Evolutionary conservation across 1,140 invertebrate genomes (phyloP), one percentile per base, ranked within the genome.

Genomic region (Tetragnatha versicolor): DNA sequence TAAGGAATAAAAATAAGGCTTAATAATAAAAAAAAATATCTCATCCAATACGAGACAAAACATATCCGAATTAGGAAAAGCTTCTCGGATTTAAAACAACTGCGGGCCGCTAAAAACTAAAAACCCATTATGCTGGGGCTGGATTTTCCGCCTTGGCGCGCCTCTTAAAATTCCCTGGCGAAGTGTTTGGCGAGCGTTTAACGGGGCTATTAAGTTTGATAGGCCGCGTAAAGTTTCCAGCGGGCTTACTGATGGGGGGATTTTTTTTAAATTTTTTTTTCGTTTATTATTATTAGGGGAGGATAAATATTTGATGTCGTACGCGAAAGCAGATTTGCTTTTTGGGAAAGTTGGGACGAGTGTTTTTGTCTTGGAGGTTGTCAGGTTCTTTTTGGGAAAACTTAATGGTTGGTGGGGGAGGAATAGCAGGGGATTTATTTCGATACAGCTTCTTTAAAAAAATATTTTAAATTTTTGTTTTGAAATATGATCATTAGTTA

Each of bases 121-220:
- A 66, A 39, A 3, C 63, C 53, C 37, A 66, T 66, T 66, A 66
- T 66, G 25, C 39, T 22, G 27, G 49, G 29, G 63, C 31, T 25
- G 39, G 33, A 66, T 66, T 47, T 66, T 66, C 39, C 37, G 49
- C 25, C 3, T 66, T 49, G 39, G 10, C 39, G 39, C 25, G 25
- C n/a, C 31, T 37, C 33, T 27, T 9, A 37, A 53, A 70, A 70
- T 55, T 70, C 47, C 68, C 51, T 49, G 22, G 39, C 17, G 47
- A 49, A 17, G 17, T 55, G 51, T 53, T 70, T 53, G 47, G 25
- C 29, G 29, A 70, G 49, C 35, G 20, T 53, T 70, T 29, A 70
- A 70, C 47, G 68, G 4, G 33, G 47, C 47, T 70, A 51, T 70
- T 70, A 70, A 70, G 35, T 51, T 70, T 70, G 45, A 53, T 55